Conservation (phyloP, 1,140 invertebrate genomes). For the Choristoneura fumiferana region DNA sequence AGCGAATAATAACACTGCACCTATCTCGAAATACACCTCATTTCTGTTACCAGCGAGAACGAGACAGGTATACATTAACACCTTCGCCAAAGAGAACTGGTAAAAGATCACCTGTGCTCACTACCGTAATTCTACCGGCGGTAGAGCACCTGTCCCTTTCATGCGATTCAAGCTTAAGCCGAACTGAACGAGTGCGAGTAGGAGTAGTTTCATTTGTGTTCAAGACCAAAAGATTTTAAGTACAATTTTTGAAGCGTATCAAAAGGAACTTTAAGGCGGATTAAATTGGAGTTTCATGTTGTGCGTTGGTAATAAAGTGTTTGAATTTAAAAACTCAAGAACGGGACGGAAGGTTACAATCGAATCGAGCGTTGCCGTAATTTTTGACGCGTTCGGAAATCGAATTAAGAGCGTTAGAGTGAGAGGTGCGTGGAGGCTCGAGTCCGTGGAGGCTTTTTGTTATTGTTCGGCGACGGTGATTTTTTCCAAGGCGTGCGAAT, state of each 20-base stretch:
- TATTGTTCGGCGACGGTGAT: constrained; percentile 70
- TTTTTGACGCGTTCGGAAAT: constrained; percentile 76
- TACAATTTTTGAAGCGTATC: not conserved
- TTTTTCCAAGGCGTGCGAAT: constrained; percentile 76
- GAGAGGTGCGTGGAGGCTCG: constrained; percentile 67
- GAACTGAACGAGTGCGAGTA: constrained; percentile 76
- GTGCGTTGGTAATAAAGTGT: not conserved
- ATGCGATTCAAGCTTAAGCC: constrained; percentile 70
- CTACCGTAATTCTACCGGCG: constrained; percentile 76
- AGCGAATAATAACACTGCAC: constrained; percentile 33
- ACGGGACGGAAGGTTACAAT: constrained; percentile 68
- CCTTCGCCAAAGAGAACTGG: constrained; percentile 61
- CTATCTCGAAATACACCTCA: constrained; percentile 35
- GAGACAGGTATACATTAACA: constrained; percentile 68
- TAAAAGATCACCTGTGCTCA: constrained; percentile 79
- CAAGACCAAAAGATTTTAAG: constrained; percentile 37
- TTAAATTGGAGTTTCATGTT: constrained; percentile 21
- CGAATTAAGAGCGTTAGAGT: constrained; percentile 76
- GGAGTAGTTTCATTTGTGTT: constrained; percentile 60
- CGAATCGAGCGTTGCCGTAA: constrained; percentile 68
- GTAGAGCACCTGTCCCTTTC: constrained; percentile 77
- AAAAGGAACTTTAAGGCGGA: constrained; percentile 32
- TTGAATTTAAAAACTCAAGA: constrained; percentile 42
- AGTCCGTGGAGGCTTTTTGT: constrained; percentile 69
- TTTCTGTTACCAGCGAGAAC: constrained; percentile 40